phyloP scores from a whole-genome alignment of 2,888 invertebrate species.

The Acrocera orbiculus region DNA sequence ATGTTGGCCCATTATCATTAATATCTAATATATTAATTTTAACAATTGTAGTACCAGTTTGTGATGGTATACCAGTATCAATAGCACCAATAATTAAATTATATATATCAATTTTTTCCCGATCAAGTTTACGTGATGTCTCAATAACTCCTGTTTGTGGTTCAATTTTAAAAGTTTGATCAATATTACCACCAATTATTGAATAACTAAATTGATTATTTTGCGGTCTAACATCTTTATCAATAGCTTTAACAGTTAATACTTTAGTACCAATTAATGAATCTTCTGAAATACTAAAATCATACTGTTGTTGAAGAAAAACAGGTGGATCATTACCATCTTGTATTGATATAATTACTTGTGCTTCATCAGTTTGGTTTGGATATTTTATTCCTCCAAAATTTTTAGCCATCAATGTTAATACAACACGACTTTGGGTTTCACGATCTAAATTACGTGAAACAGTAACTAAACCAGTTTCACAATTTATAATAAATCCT shows the following conservation, averaged over 20 bases:
- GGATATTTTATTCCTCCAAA: slow-evolving; percentile 83
- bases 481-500: slow-evolving; percentile 71
- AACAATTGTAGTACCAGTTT: slow-evolving; percentile 78
- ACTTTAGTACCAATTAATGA: slow-evolving; percentile 55
- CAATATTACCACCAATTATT: slow-evolving; percentile 65
- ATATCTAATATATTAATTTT: slow-evolving; percentile 65
- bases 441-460: slow-evolving; percentile 68
- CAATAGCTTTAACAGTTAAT: slow-evolving; percentile 63
- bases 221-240: slow-evolving; percentile 78
- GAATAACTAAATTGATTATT: slow-evolving; percentile 87
- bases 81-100: slow-evolving; percentile 69
- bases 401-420: slow-evolving; percentile 89
- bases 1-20: slow-evolving; percentile 85
- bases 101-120: slow-evolving; percentile 61
- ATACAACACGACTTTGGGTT: slow-evolving; percentile 72
- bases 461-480: slow-evolving; percentile 69
- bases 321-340: slow-evolving; percentile 95
- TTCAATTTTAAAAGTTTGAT: slow-evolving; percentile 75
- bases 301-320: slow-evolving; percentile 63
- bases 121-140: slow-evolving; percentile 55
- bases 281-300: slow-evolving; percentile 65
- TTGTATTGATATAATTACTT: slow-evolving; percentile 81
- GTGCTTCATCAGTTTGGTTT: slow-evolving; percentile 89
- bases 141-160: slow-evolving; percentile 70
- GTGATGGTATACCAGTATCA: slow-evolving; percentile 74